Evolutionary conservation across 2,113 vertebrate genomes (phyloP), one percentile per base, ranked within the genome.

Genomic region (Oceanodroma tethys): DNA sequence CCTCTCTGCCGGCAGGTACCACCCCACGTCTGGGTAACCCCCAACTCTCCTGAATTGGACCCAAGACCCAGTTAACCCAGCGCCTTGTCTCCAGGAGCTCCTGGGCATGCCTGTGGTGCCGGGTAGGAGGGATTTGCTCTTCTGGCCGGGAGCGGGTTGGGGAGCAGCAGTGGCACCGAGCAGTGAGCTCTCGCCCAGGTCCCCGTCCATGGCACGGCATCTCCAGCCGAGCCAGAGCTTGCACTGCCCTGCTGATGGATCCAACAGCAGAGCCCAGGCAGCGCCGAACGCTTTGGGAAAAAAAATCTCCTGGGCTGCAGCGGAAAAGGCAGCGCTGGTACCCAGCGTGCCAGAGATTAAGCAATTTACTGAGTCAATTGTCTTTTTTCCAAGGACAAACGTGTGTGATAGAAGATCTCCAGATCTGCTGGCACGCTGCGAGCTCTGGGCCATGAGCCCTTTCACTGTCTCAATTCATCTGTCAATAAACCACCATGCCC

Each of bases 371-470:
- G 93, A 97, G 95, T 95, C 97, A 93, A 93, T 94, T 96, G 95
- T 95, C 91, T 97, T 96, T 95, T 97, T 94, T 96, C 95, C 94
- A 97, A 96, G 96, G 94, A 96, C 95, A 97, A 96, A 95, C 81
- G 84, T 92, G 95, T 97, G 71, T 90, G 91, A 93, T 83, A 96
- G 94, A 94, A 95, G 89, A 95, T 95, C 84, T 96, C 93, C 96
- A 96, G 95, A 92, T 94, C 94, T 94, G 93, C 91, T 97, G 96
- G 95, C 97, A 97, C 2, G 4, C 89, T 80, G 71, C 1, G 6
- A 93, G 91, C 95, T 95, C 96, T 93, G 89, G 96, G 91, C 94
- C 91, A 91, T 89, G 87, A 86, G 94, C 89, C 95, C 84, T 97
- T 91, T 95, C 93, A 91, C 94, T 94, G 94, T 90, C 94, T 95